phyloP scores from a whole-genome alignment of 2,113 vertebrate species.

The Phyllostomus hastatus region DNA sequence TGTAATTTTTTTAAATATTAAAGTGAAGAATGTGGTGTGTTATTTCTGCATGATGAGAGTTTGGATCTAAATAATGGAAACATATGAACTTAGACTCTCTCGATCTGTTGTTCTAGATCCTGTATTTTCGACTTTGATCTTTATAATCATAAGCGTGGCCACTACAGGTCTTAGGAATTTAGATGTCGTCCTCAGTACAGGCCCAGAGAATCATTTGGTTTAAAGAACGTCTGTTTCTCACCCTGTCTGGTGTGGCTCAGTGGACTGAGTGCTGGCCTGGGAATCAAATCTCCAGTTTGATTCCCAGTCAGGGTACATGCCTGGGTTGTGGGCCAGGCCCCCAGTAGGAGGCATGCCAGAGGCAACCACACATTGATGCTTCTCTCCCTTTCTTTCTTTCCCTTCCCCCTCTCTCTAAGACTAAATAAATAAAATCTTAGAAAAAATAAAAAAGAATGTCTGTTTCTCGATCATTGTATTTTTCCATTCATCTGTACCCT shows the following conservation, averaged over 20 bases:
- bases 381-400: no score
- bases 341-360: no score
- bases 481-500: not conserved
- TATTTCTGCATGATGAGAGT: not conserved
- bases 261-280: no score
- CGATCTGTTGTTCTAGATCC: not conserved
- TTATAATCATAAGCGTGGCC: not conserved
- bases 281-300: no score
- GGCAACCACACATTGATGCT: no score
- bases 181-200: not conserved
- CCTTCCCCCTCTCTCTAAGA: no score
- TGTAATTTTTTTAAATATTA: not conserved
- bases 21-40: not conserved
- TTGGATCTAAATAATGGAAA: not conserved
- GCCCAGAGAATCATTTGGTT: not conserved
- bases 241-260: no score
- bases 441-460: not conserved
- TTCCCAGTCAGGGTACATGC: no score
- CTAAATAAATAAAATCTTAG: no score
- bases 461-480: not conserved
- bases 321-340: no score
- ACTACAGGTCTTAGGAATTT: not conserved
- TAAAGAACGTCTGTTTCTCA: not conserved
- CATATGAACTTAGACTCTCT: not conserved
- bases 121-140: not conserved